Evolutionary conservation across 2,888 invertebrate genomes (phyloP).

Genomic region (Asteroscopus sphinx): DNA sequence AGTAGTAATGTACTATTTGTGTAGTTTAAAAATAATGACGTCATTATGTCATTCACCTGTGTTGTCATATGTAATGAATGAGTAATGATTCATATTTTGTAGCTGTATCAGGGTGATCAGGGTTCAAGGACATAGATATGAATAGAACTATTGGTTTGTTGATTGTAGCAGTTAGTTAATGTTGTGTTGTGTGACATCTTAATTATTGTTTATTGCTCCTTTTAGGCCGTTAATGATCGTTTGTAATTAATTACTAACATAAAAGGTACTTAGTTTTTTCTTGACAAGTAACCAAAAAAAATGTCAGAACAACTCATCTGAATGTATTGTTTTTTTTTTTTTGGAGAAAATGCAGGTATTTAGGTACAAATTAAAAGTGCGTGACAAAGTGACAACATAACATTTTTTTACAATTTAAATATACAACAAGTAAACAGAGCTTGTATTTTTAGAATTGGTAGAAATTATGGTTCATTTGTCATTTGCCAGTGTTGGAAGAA

Average conservation of each 20-base stretch:
- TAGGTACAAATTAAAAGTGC: background rate
- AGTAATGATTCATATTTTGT: conserved; percentile 27
- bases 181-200: no score
- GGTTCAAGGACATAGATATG: conserved; percentile 11
- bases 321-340: no score
- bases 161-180: no score
- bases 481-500: conserved; percentile 7
- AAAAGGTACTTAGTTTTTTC: no score
- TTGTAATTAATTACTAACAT: no score
- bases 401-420: background rate
- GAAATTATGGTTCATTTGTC: background rate
- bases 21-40: conserved; percentile 11
- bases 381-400: background rate
- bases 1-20: no score
- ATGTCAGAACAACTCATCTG: no score
- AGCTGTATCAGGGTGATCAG: conserved; percentile 6
- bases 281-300: no score
- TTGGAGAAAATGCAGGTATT: no score
- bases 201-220: no score
- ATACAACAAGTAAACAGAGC: background rate
- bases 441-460: background rate
- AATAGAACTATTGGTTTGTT: no score
- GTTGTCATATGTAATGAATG: conserved; percentile 20
- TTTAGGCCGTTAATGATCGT: no score
- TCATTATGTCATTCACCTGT: conserved; percentile 24